These are phyloP conservation scores for Lophotis ruficrista DNA, from an alignment of 2,113 vertebrate species.

Conservation along the genomic window DNA sequence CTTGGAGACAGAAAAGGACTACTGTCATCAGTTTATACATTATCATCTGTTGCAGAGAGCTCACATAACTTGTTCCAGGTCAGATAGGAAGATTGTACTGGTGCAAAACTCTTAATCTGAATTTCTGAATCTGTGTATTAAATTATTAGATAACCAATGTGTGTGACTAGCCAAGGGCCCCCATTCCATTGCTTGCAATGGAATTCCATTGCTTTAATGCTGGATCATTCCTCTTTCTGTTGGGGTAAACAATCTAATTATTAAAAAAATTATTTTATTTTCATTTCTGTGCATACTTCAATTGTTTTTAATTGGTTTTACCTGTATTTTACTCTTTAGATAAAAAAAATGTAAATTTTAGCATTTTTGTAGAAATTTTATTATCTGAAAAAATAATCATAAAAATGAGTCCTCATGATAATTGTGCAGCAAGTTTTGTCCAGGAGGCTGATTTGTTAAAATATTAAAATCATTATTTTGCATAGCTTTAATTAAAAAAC, in stretches of 20 bases:
- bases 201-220: background rate
- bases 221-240: background rate
- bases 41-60: background rate
- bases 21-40: background rate
- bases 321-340: background rate
- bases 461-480: background rate
- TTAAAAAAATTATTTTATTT: background rate
- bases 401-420: background rate
- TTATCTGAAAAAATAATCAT: background rate
- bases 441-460: background rate
- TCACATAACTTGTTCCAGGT: background rate
- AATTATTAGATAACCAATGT: background rate
- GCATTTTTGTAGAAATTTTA: background rate
- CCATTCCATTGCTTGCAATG: background rate
- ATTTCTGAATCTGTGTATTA: background rate
- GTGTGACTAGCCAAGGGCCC: background rate
- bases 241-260: background rate
- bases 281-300: background rate
- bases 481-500: background rate
- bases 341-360: background rate
- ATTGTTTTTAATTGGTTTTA: background rate
- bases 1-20: background rate
- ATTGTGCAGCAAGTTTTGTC: background rate
- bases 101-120: background rate
- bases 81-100: background rate